Evolutionary conservation across 2,797 vertebrate genomes (phyloP), one percentile per base, ranked within the genome.

Genomic region (Sebastes hubbsi): DNA sequence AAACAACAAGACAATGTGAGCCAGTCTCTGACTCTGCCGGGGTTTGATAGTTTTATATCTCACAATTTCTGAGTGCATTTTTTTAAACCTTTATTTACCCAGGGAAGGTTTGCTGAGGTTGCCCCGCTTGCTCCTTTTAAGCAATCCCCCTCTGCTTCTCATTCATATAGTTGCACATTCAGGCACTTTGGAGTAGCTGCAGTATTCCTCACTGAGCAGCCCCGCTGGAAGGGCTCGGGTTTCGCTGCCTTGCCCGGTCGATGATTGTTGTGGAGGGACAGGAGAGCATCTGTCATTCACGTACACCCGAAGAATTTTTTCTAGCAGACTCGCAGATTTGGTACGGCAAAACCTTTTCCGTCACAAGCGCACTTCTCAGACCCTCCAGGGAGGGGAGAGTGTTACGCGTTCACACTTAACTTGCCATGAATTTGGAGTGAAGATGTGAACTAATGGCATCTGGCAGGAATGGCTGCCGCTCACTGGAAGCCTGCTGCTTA

Each of bases 371-470:
- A 22, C 56, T 42, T 72, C 63, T 58, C 54, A 1, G 60, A 49
- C 8, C 75, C 82, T 72, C 12, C 34, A 16, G 82, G 82, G 79
- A 80, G 14, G 49, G 34, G 13, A 61, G 36, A 78, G 65, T 30
- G 80, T 72, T 72, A 34, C 59, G 29, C n/a, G 49, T 80, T 87
- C 74, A 78, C 75, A 75, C 75, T 81, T 66, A 78, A 72, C 73
- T 84, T 58, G 80, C 80, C 82, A 55, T 63, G 78, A 7, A 29
- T 93, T 88, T 42, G 68, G 78, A 75, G 83, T 34, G 77, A 77
- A 88, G 72, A 76, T 81, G 81, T 90, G 86, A 92, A 61, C 66
- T 86, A 82, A 91, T 84, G 84, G 78, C 84, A 83, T 91, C 71
- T 92, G 92, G 87, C 90, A 91, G 82, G 80, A 84, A 68, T 67